These are phyloP conservation scores for Neuroterus valhalla DNA, from an alignment of 1,140 invertebrate genomes.

Conservation along the genomic window DNA sequence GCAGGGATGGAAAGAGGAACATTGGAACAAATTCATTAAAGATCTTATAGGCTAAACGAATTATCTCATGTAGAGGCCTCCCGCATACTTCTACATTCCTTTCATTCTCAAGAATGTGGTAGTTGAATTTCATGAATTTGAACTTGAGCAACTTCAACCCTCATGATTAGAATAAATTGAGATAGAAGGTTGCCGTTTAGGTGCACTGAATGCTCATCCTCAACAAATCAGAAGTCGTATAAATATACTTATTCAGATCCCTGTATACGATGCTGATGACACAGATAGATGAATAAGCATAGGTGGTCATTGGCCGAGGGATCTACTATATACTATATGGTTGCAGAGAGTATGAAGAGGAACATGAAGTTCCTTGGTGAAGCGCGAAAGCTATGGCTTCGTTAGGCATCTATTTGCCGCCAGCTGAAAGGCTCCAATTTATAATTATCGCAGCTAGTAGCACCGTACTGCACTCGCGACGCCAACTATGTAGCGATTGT, in stretches of 20 bases:
- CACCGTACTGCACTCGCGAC: slow-evolving; percentile 45
- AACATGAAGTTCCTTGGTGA: slow-evolving; percentile 44
- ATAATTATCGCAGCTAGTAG: slow-evolving; percentile 68
- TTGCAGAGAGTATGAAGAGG: slow-evolving; percentile 37
- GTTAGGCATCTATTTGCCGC: slow-evolving; percentile 61
- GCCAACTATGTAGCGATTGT: slow-evolving; percentile 63
- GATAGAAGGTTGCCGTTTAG: too few relatives aligned
- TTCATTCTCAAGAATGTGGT: too few relatives aligned
- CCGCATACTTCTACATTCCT: too few relatives aligned
- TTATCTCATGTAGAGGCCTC: too few relatives aligned
- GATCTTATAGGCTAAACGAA: too few relatives aligned
- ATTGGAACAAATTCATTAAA: too few relatives aligned
- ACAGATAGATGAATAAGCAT: slow-evolving; percentile 21
- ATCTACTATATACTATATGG: slow-evolving; percentile 8
- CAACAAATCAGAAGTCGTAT: not conserved
- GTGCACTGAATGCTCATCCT: not conserved
- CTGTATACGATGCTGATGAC: not conserved
- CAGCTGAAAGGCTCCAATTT: slow-evolving; percentile 67
- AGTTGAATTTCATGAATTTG: too few relatives aligned
- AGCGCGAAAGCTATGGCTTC: slow-evolving; percentile 50
- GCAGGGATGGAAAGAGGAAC: too few relatives aligned
- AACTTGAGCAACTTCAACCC: too few relatives aligned
- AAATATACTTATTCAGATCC: slow-evolving; percentile 5
- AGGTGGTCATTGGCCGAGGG: slow-evolving; percentile 2
- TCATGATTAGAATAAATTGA: too few relatives aligned